Percentiles rank a stretch among this genome's conserved stretches.
Evolutionary conservation across 1,140 invertebrate genomes (phyloP).

Genomic region (Anadara kagoshimensis): DNA sequence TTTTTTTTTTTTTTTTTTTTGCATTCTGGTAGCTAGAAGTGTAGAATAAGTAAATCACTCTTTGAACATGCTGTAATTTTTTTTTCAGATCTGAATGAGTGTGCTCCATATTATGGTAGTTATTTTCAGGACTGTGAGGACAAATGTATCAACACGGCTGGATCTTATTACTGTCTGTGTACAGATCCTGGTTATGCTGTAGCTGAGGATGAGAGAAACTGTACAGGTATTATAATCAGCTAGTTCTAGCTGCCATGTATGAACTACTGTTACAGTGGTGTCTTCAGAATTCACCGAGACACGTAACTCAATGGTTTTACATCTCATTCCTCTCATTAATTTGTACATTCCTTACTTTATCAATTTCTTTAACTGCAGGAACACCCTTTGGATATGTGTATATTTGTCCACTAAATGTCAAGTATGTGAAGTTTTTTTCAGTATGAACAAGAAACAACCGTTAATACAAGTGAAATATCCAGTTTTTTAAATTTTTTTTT

Average conservation of each 20-base stretch:
- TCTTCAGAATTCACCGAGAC: not conserved
- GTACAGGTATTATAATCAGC: constrained; percentile 26
- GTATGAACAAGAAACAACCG: too few species aligned
- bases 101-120: constrained; percentile 78
- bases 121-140: constrained; percentile 74
- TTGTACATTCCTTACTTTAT: too few species aligned
- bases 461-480: too few species aligned
- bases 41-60: not conserved
- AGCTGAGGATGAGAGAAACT: constrained; percentile 10
- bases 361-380: too few species aligned
- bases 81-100: constrained; percentile 81
- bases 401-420: too few species aligned
- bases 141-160: constrained; percentile 54
- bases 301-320: not conserved
- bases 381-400: too few species aligned
- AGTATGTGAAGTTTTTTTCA: too few species aligned
- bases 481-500: too few species aligned
- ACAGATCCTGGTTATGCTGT: constrained; percentile 22
- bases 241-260: not conserved
- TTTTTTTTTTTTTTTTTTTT: too few species aligned
- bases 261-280: not conserved
- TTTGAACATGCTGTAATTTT: not conserved
- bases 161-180: constrained; percentile 57
- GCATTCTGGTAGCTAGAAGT: too few species aligned
- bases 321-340: not conserved